Conservation (phyloP, 2,888 invertebrate genomes). For the Leucania comma region DNA sequence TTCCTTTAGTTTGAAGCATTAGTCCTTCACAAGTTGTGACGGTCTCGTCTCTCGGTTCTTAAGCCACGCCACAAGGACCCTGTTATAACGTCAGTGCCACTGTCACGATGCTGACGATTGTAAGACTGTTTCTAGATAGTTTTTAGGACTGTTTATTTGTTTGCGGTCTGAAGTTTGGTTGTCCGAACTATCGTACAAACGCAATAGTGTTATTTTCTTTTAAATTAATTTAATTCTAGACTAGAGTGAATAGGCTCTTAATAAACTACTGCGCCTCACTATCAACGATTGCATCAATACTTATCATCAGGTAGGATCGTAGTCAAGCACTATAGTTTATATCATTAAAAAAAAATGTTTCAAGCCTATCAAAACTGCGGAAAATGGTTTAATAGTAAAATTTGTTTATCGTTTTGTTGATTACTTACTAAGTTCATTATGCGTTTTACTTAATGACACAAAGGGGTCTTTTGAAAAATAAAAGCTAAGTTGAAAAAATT, state of each 20-base stretch:
- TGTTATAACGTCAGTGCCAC: constrained; percentile 42
- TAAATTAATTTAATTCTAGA: too few species aligned
- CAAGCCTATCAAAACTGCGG: background rate
- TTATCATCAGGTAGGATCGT: too few species aligned
- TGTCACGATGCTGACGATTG: constrained; percentile 37
- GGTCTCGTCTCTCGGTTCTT: constrained; percentile 37
- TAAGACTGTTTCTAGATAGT: constrained; percentile 34
- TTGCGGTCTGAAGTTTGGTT: constrained; percentile 1
- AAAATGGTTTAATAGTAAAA: too few species aligned
- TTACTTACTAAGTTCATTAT: background rate
- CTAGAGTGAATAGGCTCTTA: too few species aligned
- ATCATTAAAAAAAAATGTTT: too few species aligned
- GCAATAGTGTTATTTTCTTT: background rate
- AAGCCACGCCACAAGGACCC: constrained; percentile 30
- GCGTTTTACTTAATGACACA: background rate
- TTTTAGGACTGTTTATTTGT: constrained; percentile 22
- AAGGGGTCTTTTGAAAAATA: background rate
- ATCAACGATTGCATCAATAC: too few species aligned
- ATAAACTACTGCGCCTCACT: too few species aligned
- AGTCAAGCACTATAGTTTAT: too few species aligned
- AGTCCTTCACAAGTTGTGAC: constrained; percentile 36
- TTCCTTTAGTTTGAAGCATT: constrained; percentile 33
- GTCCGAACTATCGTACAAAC: background rate
- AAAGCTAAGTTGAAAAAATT: background rate
- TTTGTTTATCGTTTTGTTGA: background rate